phyloP scores from a whole-genome alignment of 53 echinoderm and acorn worm species.

The Paelopatides confundens region DNA sequence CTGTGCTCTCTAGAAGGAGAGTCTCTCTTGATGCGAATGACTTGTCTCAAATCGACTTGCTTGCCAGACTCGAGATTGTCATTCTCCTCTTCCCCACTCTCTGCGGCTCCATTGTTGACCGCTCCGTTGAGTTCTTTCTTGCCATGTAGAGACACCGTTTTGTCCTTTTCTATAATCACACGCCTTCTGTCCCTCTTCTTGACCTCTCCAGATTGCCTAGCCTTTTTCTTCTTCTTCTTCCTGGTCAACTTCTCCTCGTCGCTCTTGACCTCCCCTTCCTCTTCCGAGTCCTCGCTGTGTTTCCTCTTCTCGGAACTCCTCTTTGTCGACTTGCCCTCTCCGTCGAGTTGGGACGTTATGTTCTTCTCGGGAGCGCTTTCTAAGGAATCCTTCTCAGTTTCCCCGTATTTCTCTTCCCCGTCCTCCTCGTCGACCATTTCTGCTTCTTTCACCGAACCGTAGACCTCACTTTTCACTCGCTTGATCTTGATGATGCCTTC shows the following conservation, averaged over 20 bases:
- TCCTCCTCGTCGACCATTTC: not conserved
- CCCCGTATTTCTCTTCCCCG: not conserved
- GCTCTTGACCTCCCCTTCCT: conserved; percentile 46
- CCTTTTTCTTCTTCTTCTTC: conserved; percentile 15
- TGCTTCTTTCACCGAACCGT: not conserved
- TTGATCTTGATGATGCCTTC: not conserved
- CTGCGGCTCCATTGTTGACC: conserved; percentile 45
- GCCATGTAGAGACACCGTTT: conserved; percentile 58
- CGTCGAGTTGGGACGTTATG: conserved; percentile 48
- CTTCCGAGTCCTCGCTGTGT: conserved; percentile 41
- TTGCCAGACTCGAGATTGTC: conserved; percentile 53
- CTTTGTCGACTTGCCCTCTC: conserved; percentile 50
- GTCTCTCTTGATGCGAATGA: conserved; percentile 90
- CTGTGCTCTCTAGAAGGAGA: conserved; percentile 57
- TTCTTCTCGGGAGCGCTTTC: conserved; percentile 21
- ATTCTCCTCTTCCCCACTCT: conserved; percentile 46
- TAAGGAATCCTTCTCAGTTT: not conserved
- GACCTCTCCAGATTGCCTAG: not conserved
- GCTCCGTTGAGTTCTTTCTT: conserved; percentile 26
- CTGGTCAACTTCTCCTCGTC: not conserved
- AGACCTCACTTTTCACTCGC: not conserved
- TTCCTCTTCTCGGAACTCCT: conserved; percentile 10
- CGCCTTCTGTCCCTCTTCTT: conserved; percentile 74
- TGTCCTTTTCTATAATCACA: conserved; percentile 82
- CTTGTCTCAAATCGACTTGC: conserved; percentile 81